A percentile compares a stretch with the other conserved stretches of the same genome.
These are phyloP conservation scores for Akabosia matsudoensis DNA, from an alignment of 1,140 invertebrate species.

Conservation along the genomic window DNA sequence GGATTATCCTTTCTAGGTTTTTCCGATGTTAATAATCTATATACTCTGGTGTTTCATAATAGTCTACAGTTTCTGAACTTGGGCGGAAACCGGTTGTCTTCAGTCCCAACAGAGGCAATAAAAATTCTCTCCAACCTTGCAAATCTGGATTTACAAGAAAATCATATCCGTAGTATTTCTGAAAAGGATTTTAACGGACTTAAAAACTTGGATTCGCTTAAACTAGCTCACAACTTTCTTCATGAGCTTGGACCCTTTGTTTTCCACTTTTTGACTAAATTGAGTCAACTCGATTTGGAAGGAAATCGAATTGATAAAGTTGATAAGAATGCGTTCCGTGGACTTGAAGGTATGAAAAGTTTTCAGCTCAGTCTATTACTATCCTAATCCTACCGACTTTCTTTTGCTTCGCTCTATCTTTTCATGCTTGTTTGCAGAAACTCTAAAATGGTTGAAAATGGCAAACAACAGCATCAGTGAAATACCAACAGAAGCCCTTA, in stretches of 20 bases:
- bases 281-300: conserved; percentile 81
- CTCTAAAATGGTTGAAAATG: conserved; percentile 79
- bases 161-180: conserved; percentile 68
- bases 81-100: conserved; percentile 73
- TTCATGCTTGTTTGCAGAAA: conserved; percentile 58
- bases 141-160: conserved; percentile 83
- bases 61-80: conserved; percentile 65
- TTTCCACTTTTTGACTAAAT: conserved; percentile 70
- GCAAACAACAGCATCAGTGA: conserved; percentile 79
- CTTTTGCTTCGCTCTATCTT: too few relatives aligned
- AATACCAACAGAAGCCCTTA: conserved; percentile 75
- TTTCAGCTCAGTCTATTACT: too few relatives aligned
- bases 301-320: conserved; percentile 75
- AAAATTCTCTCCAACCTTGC: conserved; percentile 72
- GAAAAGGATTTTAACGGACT: conserved; percentile 73
- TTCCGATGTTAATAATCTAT: neutral
- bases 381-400: too few relatives aligned
- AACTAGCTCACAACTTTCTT: conserved; percentile 77
- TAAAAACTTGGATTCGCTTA: conserved; percentile 72
- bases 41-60: conserved; percentile 5
- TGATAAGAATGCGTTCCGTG: conserved; percentile 75
- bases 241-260: conserved; percentile 71
- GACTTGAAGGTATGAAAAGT: conserved; percentile 75
- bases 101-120: conserved; percentile 72
- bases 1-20: too few relatives aligned